Conservation (phyloP, 2,797 vertebrate genomes). For the Eurystomus glaucurus region DNA sequence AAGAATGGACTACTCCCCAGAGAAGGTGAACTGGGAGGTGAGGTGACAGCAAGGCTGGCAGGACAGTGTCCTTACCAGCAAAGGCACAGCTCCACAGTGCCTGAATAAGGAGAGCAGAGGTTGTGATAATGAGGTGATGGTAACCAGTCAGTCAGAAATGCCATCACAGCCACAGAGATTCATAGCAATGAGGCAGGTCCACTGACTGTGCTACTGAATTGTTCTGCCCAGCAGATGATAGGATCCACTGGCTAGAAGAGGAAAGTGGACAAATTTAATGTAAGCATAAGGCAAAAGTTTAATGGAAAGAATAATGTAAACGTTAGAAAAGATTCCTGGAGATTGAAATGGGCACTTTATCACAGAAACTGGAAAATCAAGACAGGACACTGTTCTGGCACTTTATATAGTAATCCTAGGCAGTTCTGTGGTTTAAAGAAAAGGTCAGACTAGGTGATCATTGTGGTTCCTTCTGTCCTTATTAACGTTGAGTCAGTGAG, state of each 20-base stretch:
- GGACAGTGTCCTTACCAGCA: neutral
- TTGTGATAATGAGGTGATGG: neutral
- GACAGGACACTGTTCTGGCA: neutral
- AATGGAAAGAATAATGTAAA: neutral
- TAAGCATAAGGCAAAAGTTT: neutral
- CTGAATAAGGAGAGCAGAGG: neutral
- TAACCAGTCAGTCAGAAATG: neutral
- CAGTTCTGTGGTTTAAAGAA: neutral
- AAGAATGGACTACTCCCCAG: neutral
- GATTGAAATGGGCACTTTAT: neutral
- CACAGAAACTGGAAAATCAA: neutral
- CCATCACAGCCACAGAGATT: neutral
- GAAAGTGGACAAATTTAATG: neutral
- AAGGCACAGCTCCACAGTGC: neutral
- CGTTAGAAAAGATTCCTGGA: neutral
- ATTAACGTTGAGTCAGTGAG: neutral
- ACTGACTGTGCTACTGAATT: neutral
- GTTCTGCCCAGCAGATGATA: neutral
- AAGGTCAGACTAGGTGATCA: neutral
- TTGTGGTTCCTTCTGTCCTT: neutral
- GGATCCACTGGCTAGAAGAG: neutral
- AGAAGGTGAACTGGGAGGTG: neutral
- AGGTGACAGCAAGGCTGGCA: neutral
- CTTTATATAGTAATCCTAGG: neutral
- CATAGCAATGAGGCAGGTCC: neutral